Evolutionary conservation across 2,113 vertebrate genomes (phyloP), one percentile per base, ranked within the genome.

Genomic region (Alligator sinensis): DNA sequence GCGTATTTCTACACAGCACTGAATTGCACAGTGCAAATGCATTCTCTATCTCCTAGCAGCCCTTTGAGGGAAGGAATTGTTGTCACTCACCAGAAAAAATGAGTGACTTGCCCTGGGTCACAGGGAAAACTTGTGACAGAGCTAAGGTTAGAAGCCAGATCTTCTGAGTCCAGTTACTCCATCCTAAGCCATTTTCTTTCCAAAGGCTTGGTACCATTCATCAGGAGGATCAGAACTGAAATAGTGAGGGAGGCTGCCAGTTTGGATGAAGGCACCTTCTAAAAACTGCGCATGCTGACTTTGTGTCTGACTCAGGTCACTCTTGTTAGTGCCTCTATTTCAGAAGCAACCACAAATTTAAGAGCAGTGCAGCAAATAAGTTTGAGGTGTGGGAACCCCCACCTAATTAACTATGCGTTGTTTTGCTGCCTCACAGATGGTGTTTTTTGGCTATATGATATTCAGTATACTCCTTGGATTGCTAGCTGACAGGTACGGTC

Each of bases 361-460:
- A 57, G 38, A 76, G 63, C 18, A 74, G 82, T 89, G 17, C 25
- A 74, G n/a, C 38, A 30, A 0, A 1, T 2, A 8, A 11, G 61
- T 70, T 16, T 38, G 2, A 1, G 22, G 4, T 59, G 1, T 4
- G 55, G 18, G 3, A 27, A 25, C 11, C 82, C 24, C 28, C 27
- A 63, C 24, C 25, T 68, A 5, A 14, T 62, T 70, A 55, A 11
- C 57, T 60, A 54, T 15, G 9, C 28, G 15, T 17, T 55, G 38
- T 90, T 93, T 85, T 21, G 63, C 61, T 17, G 25, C 25, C 28
- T 27, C 19, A 18, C 94, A 99, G 99, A 99, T 99, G 98, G 99
- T 99, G 97, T 99, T 99, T 95, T 97, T 99, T 27, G 99, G 99
- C 82, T 99, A 99, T 97, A 99, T 99, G 99, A 25, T 99, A 1